phyloP scores from a whole-genome alignment of 2,888 invertebrate genomes.

The Tanytarsus gracilentus region DNA sequence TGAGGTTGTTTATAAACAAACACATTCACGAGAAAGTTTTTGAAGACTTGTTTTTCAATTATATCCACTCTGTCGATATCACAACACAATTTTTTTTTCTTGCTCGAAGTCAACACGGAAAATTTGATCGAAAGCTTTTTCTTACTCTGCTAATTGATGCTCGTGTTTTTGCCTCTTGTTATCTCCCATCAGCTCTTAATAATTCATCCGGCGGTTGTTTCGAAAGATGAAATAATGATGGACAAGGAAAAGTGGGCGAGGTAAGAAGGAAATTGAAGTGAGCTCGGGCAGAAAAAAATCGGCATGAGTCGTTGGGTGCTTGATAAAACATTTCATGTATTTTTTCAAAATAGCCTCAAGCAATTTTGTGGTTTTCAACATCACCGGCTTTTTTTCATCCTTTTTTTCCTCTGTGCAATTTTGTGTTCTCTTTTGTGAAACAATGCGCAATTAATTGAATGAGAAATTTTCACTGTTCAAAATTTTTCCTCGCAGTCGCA shows the following conservation, averaged over 20 bases:
- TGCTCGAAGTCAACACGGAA: too few species aligned
- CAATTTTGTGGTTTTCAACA: slow-evolving; percentile 4
- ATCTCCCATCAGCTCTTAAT: too few species aligned
- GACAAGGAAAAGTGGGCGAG: neutral
- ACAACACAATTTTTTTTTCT: too few species aligned
- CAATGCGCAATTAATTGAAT: slow-evolving; percentile 12
- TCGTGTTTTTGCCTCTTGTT: too few species aligned
- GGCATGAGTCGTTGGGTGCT: neutral
- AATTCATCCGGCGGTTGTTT: too few species aligned
- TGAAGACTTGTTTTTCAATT: too few species aligned
- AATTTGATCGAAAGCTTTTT: too few species aligned
- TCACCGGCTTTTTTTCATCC: too few species aligned
- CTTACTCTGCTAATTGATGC: too few species aligned
- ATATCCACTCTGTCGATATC: too few species aligned
- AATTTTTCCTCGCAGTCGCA: neutral
- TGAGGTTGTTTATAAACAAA: too few species aligned
- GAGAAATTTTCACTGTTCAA: neutral
- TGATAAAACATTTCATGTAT: neutral
- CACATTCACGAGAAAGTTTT: too few species aligned
- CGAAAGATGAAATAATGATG: neutral
- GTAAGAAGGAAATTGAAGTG: slow-evolving; percentile 9
- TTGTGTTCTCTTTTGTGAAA: neutral
- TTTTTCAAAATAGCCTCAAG: neutral
- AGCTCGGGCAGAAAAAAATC: slow-evolving; percentile 9
- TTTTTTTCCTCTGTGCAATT: neutral